phyloP scores from a whole-genome alignment of 1,140 invertebrate genomes.

The Mamestra configurata region DNA sequence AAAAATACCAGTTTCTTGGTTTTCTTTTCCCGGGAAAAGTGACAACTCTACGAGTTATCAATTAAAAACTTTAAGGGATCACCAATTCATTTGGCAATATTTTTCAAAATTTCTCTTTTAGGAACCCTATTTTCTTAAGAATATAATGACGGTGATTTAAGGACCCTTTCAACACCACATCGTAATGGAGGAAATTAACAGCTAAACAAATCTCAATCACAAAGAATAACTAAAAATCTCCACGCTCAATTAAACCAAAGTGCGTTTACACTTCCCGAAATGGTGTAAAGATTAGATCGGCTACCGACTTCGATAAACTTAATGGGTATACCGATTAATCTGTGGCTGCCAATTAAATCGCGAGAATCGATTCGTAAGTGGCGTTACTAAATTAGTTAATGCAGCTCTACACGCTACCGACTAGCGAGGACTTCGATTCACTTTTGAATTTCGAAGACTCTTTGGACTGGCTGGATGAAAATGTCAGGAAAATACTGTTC shows the following conservation, averaged over 20 bases:
- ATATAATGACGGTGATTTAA: too few species aligned
- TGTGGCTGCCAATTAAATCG: slow-evolving; percentile 72
- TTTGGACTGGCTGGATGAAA: not conserved
- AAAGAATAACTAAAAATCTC: slow-evolving; percentile 21
- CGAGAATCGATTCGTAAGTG: slow-evolving; percentile 74
- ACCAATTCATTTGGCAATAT: too few species aligned
- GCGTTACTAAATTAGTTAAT: slow-evolving; percentile 65
- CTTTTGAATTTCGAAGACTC: not conserved
- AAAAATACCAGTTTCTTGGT: too few species aligned
- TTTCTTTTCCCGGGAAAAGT: too few species aligned
- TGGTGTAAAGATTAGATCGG: slow-evolving; percentile 62
- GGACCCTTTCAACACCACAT: not conserved
- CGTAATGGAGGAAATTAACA: not conserved
- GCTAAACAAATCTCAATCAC: not conserved
- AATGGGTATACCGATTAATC: slow-evolving; percentile 63
- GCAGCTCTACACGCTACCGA: slow-evolving; percentile 27
- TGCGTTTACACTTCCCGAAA: slow-evolving; percentile 40
- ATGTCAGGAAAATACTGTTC: not conserved
- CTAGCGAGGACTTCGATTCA: slow-evolving; percentile 16
- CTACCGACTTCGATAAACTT: slow-evolving; percentile 69
- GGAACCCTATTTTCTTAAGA: too few species aligned
- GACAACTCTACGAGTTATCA: too few species aligned
- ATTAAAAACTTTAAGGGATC: too few species aligned
- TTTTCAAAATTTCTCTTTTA: too few species aligned
- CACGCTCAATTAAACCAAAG: slow-evolving; percentile 41